phyloP scores from a whole-genome alignment of 2,797 vertebrate species.

The Sphenopsis melanotis region DNA sequence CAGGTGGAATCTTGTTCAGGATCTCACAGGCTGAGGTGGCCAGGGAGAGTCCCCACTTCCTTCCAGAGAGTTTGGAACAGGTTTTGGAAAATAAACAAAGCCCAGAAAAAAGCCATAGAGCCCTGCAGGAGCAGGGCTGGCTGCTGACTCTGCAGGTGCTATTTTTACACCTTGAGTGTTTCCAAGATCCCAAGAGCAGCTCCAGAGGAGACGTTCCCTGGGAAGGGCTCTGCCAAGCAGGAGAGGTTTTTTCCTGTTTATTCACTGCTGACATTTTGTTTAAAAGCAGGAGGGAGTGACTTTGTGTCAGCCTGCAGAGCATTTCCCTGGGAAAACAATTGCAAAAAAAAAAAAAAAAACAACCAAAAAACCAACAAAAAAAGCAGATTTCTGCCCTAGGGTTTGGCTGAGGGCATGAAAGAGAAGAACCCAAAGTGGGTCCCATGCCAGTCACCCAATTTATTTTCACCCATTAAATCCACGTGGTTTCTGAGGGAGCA shows the following conservation, averaged over 20 bases:
- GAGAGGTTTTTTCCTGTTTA: constrained; percentile 41
- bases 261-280: background rate
- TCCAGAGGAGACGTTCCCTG: background rate
- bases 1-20: background rate
- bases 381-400: background rate
- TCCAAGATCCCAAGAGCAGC: background rate
- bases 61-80: background rate
- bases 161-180: background rate
- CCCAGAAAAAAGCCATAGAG: background rate
- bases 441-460: background rate
- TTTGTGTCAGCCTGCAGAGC: background rate
- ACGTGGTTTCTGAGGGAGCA: fast-evolving
- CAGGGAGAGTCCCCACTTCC: background rate
- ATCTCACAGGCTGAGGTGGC: background rate
- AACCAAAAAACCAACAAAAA: background rate
- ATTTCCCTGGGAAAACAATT: background rate
- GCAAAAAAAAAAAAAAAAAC: background rate
- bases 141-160: background rate
- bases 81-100: background rate
- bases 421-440: background rate
- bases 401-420: background rate
- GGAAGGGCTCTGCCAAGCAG: background rate
- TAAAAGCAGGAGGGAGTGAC: background rate
- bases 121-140: background rate
- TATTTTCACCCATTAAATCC: background rate